Evolutionary conservation across 2,888 invertebrate species (phyloP).

Genomic region (Acronicta alni): DNA sequence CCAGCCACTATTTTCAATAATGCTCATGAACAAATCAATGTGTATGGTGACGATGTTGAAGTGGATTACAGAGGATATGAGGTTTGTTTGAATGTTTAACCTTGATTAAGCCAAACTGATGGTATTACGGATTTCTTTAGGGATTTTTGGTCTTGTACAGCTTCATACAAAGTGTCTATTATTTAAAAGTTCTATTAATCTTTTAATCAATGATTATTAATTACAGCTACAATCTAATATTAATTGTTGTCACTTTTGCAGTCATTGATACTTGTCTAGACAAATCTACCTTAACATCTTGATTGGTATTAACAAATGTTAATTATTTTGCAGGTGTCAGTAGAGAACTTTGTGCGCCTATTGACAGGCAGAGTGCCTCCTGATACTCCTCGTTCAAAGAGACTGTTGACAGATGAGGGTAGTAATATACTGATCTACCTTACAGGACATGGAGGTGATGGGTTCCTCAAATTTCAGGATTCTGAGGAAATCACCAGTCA

Average conservation of each 20-base stretch:
- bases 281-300: too few species aligned
- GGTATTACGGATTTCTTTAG: too few species aligned
- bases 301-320: too few species aligned
- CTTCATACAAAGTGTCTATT: too few species aligned
- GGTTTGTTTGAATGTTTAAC: slow-evolving; percentile 74
- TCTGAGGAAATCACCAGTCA: slow-evolving; percentile 99
- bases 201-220: too few species aligned
- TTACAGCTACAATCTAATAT: too few species aligned
- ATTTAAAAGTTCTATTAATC: too few species aligned
- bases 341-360: slow-evolving; percentile 99
- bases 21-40: slow-evolving; percentile 99
- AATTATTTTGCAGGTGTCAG: slow-evolving; percentile 93
- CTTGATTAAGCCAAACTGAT: too few species aligned
- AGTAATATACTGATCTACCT: slow-evolving; percentile 99
- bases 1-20: slow-evolving; percentile 99
- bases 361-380: slow-evolving; percentile 97
- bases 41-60: slow-evolving; percentile 99
- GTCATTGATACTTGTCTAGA: too few species aligned
- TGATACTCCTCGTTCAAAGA: slow-evolving; percentile 98
- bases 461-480: slow-evolving; percentile 99
- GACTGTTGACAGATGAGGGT: slow-evolving; percentile 98
- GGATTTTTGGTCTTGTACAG: too few species aligned
- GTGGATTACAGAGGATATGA: slow-evolving; percentile 99
- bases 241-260: too few species aligned
- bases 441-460: slow-evolving; percentile 99